phyloP scores from a whole-genome alignment of 1,140 invertebrate genomes.

The Thaumatotibia leucotreta region DNA sequence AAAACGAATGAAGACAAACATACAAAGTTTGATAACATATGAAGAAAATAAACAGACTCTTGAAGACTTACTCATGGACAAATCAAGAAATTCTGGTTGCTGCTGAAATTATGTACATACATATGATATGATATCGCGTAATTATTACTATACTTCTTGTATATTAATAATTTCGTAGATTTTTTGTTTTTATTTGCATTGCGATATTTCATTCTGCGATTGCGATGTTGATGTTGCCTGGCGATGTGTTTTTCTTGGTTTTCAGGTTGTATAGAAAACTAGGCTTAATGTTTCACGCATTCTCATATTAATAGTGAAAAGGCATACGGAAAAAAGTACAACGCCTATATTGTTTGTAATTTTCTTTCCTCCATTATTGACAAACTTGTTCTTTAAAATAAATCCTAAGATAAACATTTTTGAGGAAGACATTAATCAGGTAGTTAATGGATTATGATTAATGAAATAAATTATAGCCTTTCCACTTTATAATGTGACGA shows the following conservation, averaged over 20 bases:
- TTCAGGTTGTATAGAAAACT: neutral
- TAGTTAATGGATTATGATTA: too few relatives aligned
- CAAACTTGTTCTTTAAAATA: neutral
- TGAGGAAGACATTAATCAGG: too few relatives aligned
- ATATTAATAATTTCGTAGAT: slow-evolving; percentile 7
- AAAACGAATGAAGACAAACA: neutral
- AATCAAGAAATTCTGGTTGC: neutral
- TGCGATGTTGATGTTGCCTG: slow-evolving; percentile 24
- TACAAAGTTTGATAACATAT: neutral
- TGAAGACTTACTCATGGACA: neutral
- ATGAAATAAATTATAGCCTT: neutral
- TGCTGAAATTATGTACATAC: neutral
- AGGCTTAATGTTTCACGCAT: neutral
- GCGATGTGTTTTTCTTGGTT: slow-evolving; percentile 23
- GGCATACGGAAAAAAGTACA: too few relatives aligned
- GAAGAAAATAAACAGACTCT: neutral
- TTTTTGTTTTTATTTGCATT: slow-evolving; percentile 13
- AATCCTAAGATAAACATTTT: neutral
- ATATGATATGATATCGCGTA: neutral
- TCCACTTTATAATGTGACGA: neutral
- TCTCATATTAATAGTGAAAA: neutral
- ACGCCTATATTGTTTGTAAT: too few relatives aligned
- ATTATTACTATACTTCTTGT: slow-evolving; percentile 3
- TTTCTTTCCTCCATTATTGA: too few relatives aligned
- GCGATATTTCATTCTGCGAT: slow-evolving; percentile 22